Evolutionary conservation across 2,797 vertebrate species (phyloP).

Genomic region (Phoebastria nigripes): DNA sequence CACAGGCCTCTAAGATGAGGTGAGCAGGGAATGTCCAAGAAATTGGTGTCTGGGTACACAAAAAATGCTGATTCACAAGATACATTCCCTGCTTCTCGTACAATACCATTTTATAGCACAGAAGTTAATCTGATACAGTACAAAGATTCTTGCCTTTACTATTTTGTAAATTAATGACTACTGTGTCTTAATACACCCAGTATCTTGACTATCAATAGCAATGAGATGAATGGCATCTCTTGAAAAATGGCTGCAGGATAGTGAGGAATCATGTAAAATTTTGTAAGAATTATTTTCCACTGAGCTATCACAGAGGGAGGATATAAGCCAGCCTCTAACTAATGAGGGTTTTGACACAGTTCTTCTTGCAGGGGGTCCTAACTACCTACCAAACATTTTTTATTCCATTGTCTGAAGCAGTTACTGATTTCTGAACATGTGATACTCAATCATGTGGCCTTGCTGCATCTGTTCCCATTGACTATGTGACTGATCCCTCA

Average conservation of each 20-base stretch:
- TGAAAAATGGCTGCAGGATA: neutral
- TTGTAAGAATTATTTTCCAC: neutral
- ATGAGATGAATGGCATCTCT: neutral
- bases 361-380: neutral
- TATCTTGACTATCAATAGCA: neutral
- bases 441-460: neutral
- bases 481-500: neutral
- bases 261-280: neutral
- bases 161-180: neutral
- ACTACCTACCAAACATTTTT: neutral
- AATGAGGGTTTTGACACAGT: neutral
- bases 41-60: neutral
- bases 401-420: neutral
- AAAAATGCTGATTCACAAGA: neutral
- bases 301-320: neutral
- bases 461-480: neutral
- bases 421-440: neutral
- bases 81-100: neutral
- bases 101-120: neutral
- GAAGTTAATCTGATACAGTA: neutral
- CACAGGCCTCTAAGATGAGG: neutral
- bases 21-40: neutral
- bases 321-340: neutral
- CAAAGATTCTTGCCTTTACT: neutral
- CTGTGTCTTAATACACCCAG: neutral